Conservation (phyloP, 92 coral and sea anemone species). For the Metridium senile region DNA sequence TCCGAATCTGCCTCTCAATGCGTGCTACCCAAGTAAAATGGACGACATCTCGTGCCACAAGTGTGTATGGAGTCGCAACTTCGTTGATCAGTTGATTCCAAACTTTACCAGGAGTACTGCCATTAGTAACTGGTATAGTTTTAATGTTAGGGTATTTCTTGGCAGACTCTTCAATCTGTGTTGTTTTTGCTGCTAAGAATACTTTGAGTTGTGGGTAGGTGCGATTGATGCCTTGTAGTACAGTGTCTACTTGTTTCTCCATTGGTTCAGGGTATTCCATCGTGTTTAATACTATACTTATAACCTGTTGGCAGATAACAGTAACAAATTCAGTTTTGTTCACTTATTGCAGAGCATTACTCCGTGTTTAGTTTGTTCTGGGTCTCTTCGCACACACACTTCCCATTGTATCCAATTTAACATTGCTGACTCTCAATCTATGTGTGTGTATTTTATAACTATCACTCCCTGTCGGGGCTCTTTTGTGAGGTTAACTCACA, state of each 20-base stretch:
- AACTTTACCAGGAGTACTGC: conserved; percentile 15
- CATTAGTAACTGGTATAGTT: not conserved
- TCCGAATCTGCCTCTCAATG: conserved; percentile 37
- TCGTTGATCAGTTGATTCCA: conserved; percentile 31
- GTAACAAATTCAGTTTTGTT: not conserved
- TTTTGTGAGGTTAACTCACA: too few relatives aligned
- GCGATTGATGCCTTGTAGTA: conserved; percentile 25
- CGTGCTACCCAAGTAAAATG: conserved; percentile 30
- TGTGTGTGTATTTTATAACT: too few relatives aligned
- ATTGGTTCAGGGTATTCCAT: conserved; percentile 21
- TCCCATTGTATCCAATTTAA: too few relatives aligned
- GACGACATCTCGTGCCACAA: conserved; percentile 33
- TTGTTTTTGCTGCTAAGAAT: conserved; percentile 24
- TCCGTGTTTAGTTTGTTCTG: too few relatives aligned
- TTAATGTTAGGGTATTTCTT: not conserved
- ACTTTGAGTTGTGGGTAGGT: conserved; percentile 32
- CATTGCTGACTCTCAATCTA: too few relatives aligned
- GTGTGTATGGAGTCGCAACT: conserved; percentile 31
- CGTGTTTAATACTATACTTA: conserved; percentile 34
- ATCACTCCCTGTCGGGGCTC: too few relatives aligned
- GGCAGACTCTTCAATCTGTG: not conserved
- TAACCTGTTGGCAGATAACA: conserved; percentile 1
- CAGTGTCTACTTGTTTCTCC: conserved; percentile 25
- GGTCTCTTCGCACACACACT: too few relatives aligned
- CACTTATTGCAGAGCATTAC: too few relatives aligned